A percentile compares a stretch with the other conserved stretches of the same genome.
These are phyloP conservation scores for Atlantisia rogersi DNA, from an alignment of 2,113 vertebrate genomes.

Conservation along the genomic window DNA sequence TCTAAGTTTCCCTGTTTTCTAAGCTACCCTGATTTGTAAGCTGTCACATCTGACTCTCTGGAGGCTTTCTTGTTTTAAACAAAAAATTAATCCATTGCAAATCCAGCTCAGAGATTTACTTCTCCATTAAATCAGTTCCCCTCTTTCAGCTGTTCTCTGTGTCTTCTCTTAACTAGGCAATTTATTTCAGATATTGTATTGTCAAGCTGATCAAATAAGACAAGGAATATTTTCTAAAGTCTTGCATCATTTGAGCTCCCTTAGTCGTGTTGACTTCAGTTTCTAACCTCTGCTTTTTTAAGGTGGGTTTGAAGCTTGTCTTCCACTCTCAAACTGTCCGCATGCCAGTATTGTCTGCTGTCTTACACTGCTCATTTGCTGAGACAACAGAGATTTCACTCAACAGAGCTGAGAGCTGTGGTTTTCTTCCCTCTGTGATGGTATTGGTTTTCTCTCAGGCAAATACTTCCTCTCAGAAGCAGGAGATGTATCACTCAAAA, in stretches of 20 bases:
- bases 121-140: neutral
- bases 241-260: neutral
- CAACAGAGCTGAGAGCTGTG: neutral
- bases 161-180: neutral
- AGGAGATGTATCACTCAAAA: slow-evolving; percentile 1
- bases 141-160: neutral
- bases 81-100: neutral
- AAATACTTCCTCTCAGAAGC: neutral
- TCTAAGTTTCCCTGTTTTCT: neutral
- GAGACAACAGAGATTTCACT: neutral
- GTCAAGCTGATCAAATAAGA: neutral
- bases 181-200: neutral
- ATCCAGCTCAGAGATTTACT: neutral
- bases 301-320: neutral
- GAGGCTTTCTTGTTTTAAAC: neutral
- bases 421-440: neutral
- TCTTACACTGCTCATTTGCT: neutral
- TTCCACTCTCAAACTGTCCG: neutral
- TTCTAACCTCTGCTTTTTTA: neutral
- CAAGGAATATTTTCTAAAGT: neutral
- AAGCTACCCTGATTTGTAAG: neutral
- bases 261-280: neutral
- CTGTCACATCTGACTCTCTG: neutral
- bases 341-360: neutral
- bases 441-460: neutral